Conservation (phyloP, 2,888 invertebrate genomes). For the Limnephilus auricula region DNA sequence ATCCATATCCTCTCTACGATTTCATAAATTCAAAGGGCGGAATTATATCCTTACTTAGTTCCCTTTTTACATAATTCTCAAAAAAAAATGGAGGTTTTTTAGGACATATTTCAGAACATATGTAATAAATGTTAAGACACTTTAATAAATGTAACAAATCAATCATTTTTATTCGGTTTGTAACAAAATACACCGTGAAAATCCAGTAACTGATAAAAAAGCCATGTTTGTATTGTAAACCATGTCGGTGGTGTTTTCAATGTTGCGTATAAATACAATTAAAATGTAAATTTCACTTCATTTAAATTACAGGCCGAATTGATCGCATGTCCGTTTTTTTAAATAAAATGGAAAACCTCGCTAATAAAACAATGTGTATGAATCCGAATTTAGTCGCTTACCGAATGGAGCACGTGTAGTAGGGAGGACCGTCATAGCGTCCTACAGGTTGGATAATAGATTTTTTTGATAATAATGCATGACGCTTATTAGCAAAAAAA, state of each 20-base stretch:
- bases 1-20: too few species aligned
- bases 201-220: not conserved
- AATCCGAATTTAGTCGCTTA: not conserved
- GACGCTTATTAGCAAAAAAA: too few species aligned
- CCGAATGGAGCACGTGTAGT: not conserved
- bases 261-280: constrained; percentile 13
- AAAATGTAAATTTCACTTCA: constrained; percentile 20
- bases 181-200: not conserved
- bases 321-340: constrained; percentile 33
- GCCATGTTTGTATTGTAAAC: not conserved
- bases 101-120: not conserved
- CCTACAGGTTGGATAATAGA: too few species aligned
- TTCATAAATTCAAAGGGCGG: too few species aligned
- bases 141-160: not conserved
- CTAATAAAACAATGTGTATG: constrained; percentile 15
- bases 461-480: too few species aligned
- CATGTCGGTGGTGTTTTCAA: not conserved
- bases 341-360: constrained; percentile 35
- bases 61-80: too few species aligned
- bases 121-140: not conserved
- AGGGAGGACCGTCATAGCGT: not conserved
- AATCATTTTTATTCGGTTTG: not conserved
- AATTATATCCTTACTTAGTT: too few species aligned
- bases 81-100: too few species aligned
- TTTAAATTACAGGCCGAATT: not conserved